Evolutionary conservation across 2,113 vertebrate species (phyloP), one percentile per base, ranked within the genome.

Genomic region (Sinosuthora webbiana): DNA sequence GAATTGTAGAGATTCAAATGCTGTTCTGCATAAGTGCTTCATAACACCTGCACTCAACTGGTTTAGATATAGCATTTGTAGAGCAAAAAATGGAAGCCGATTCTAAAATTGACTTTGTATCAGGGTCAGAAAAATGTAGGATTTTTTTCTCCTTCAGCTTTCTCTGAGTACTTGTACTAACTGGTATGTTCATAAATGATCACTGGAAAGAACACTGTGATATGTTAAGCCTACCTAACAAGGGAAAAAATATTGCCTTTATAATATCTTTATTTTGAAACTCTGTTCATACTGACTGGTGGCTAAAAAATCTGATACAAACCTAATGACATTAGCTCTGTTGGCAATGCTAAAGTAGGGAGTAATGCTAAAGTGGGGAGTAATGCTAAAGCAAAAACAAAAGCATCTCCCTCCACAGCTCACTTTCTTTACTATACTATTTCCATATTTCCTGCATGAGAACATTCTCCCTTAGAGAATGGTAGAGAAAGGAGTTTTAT

Each of bases 401-500:
- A 90, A 19, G 15, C 0, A 2, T 31, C 17, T 90, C 35, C 39
- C 65, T 22, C 10, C 6, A 15, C 20, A 81, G 8, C 18, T 90
- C 49, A 44, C 86, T 84, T 90, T 89, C 53, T 92, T 91, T 89
- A 63, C 60, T 86, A 22, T 49, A 33, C 4, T 81, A 39, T 53
- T 87, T 94, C 77, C 60, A 78, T 92, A 45, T 68, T 75, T 96
- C 62, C 44, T 53, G 31, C 52, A 84, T 92, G 49, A 93, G 41
- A 92, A 81, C 41, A 53, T 84, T 92, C 21, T 83, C 56, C 39
- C 15, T 88, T 78, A 31, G n/a, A n/a, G n/a, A n/a, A n/a, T 88
- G 47, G 35, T 22, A 64, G 19, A 77, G 10, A 42, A 83, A 77
- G 15, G 42, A 49, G 24, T 73, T 87, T 83, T 53, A 63, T 84